Evolutionary conservation across 2,888 invertebrate species (phyloP), one percentile per base, ranked within the genome.

Genomic region (Drosophila antonietae): DNA sequence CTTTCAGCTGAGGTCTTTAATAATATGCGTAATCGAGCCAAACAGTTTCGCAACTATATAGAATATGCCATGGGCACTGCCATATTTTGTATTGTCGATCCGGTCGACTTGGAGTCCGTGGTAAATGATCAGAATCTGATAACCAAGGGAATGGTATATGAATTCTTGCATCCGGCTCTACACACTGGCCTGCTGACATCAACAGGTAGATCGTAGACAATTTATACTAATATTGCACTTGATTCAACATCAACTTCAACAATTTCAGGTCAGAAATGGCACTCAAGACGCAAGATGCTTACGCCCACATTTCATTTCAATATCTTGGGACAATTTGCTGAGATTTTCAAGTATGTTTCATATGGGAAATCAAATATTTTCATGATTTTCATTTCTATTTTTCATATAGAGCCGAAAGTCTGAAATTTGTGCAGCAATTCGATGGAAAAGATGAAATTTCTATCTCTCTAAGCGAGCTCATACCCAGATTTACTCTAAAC

Each of bases 261-360:
- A 14, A 12, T 65, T 66, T 14, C 39, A 90, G 90, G 72, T 57
- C 80, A 89, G 49, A 91, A 92, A 66, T 91, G 91, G 92, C 91
- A 91, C 58, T 33, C 78, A 0, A 76, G 91, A 7, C 80, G 91
- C 23, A 91, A 91, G 73, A 82, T 91, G 82, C 72, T 91, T 5
- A 91, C 92, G 1, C 89, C 90, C 0, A 90, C 91, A 0, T 91
- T 91, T 58, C 91, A 92, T 52, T 92, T 92, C 2, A 92, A 87
- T 64, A 91, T 92, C 44, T 72, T 91, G 44, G 72, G 64, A 9
- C 89, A 91, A 33, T 91, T 91, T 43, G 73, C 75, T 15, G 91
- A 91, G 39, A 84, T 91, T n/a, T 91, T 91, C 68, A 91, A 88
- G 91, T 91, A 35, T 20, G 72, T 57, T 51, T 23, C 9, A 20